A percentile compares a stretch with the other conserved stretches of the same genome.
These are phyloP conservation scores for Panthera tigris DNA, from an alignment of 2,113 vertebrate genomes.

Conservation along the genomic window DNA sequence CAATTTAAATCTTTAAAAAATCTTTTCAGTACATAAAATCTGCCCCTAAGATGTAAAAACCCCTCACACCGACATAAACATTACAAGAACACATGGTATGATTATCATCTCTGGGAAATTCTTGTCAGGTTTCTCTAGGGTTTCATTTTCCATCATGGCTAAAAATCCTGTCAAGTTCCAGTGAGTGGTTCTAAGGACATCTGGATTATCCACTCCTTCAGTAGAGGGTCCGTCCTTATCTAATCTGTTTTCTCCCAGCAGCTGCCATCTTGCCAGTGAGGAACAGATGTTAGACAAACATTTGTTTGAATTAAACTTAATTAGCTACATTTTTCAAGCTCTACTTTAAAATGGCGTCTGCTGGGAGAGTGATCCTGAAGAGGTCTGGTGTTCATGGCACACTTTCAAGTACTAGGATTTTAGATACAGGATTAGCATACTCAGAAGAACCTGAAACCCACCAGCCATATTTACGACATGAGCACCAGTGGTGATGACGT, in stretches of 20 bases:
- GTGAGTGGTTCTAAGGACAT: not conserved
- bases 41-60: not conserved
- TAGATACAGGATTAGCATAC: not conserved
- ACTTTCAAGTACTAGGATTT: not conserved
- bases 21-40: not conserved
- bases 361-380: slow-evolving; percentile 23
- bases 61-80: not conserved
- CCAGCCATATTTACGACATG: not conserved
- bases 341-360: slow-evolving; percentile 50
- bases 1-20: slow-evolving; percentile 5
- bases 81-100: not conserved
- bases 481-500: not conserved
- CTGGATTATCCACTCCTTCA: not conserved
- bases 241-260: not conserved
- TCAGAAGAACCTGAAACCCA: not conserved
- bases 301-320: slow-evolving; percentile 64
- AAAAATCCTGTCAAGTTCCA: not conserved
- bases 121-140: not conserved
- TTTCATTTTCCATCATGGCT: not conserved
- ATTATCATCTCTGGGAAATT: not conserved
- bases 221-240: not conserved
- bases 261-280: slow-evolving; percentile 28
- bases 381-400: slow-evolving; percentile 17
- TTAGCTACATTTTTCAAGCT: slow-evolving; percentile 51
- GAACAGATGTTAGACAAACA: slow-evolving; percentile 65